A percentile compares a stretch with the other conserved stretches of the same genome.
These are phyloP conservation scores for Pristis pectinata DNA, from an alignment of 2,797 vertebrate genomes.

Conservation along the genomic window DNA sequence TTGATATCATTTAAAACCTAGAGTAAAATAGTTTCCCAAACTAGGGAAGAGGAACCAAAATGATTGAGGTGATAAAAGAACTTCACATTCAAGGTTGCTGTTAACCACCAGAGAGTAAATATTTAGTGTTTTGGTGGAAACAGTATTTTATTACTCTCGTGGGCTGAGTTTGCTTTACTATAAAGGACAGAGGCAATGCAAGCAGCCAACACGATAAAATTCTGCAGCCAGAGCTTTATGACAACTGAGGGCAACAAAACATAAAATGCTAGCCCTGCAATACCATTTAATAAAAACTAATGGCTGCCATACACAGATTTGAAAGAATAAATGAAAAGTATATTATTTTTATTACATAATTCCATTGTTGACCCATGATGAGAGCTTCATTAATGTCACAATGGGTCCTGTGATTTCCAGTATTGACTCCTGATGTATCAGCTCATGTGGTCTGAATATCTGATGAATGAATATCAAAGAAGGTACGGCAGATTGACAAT, in stretches of 20 bases:
- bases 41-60: not conserved
- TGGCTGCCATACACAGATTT: not conserved
- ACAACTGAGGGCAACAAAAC: conserved; percentile 11
- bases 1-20: not conserved
- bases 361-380: not conserved
- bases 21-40: not conserved
- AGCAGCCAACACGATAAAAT: not conserved
- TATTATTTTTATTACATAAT: conserved; percentile 18
- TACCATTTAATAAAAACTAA: not conserved
- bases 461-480: not conserved
- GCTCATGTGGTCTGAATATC: not conserved
- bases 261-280: conserved; percentile 25
- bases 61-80: not conserved
- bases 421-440: not conserved
- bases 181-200: not conserved
- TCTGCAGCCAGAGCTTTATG: too few species aligned
- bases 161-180: not conserved
- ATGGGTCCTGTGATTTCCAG: not conserved
- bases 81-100: not conserved
- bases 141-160: not conserved
- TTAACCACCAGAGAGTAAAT: conserved; percentile 19
- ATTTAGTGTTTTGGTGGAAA: conserved; percentile 16
- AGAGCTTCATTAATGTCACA: not conserved
- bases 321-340: conserved; percentile 18
- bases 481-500: conserved; percentile 7